Evolutionary conservation across 2,113 vertebrate genomes (phyloP).

Genomic region (Hyaena hyaena): DNA sequence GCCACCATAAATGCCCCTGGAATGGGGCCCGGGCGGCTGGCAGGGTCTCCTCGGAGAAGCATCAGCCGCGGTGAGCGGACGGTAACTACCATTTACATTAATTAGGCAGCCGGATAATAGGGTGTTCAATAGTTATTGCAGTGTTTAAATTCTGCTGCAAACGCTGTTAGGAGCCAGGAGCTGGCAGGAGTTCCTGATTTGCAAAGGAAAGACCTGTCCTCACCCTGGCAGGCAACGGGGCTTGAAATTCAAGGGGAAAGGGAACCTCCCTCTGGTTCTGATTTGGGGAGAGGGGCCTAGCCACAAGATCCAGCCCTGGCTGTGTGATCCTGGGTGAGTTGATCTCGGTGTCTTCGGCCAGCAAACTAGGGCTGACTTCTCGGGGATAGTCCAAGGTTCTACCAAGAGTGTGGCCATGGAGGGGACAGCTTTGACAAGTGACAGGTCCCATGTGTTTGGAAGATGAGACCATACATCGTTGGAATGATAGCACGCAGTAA

Average conservation of each 20-base stretch:
- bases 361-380: background rate
- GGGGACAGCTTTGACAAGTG: background rate
- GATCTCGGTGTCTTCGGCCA: background rate
- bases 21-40: constrained; percentile 82
- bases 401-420: background rate
- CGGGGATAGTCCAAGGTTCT: background rate
- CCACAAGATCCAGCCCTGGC: background rate
- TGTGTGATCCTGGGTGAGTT: background rate
- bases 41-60: constrained; percentile 82
- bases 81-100: constrained; percentile 86
- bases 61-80: constrained; percentile 78
- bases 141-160: constrained; percentile 84
- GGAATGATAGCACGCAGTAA: background rate
- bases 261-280: background rate
- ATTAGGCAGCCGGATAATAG: constrained; percentile 86
- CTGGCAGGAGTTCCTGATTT: background rate
- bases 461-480: background rate
- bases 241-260: background rate
- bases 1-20: constrained; percentile 79
- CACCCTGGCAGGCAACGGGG: background rate
- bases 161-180: constrained; percentile 72
- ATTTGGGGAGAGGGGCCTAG: background rate
- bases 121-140: constrained; percentile 82
- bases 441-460: background rate
- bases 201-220: background rate